phyloP scores from a whole-genome alignment of 2,888 invertebrate genomes.

The Meganola albula region DNA sequence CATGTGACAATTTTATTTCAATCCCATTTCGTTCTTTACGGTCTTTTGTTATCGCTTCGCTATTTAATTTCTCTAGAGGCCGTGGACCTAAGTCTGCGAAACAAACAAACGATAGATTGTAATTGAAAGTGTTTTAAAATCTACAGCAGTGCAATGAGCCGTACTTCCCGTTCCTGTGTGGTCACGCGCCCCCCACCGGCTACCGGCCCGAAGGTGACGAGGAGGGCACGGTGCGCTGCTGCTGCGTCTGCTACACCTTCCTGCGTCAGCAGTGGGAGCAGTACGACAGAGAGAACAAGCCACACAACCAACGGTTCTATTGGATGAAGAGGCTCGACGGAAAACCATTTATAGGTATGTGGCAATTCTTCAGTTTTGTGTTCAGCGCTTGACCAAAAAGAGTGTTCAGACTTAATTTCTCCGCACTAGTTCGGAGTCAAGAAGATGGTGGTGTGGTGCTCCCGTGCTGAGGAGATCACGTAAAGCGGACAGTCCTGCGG shows the following conservation, averaged over 20 bases:
- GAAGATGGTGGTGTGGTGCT: too few species aligned
- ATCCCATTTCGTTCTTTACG: too few species aligned
- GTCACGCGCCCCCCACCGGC: slow-evolving; percentile 91
- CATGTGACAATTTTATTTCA: too few species aligned
- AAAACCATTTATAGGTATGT: slow-evolving; percentile 85
- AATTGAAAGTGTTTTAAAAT: too few species aligned
- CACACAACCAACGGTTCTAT: slow-evolving; percentile 91
- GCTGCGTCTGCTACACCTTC: slow-evolving; percentile 91
- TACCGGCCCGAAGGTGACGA: slow-evolving; percentile 75
- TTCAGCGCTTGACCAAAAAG: neutral
- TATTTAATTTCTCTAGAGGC: too few species aligned
- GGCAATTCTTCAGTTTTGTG: neutral
- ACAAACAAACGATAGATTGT: too few species aligned
- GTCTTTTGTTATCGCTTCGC: too few species aligned
- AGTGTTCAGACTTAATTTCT: slow-evolving; percentile 3
- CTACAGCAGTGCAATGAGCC: slow-evolving; percentile 80
- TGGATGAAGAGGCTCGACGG: slow-evolving; percentile 95
- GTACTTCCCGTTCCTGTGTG: slow-evolving; percentile 94
- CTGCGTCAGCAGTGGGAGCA: slow-evolving; percentile 95
- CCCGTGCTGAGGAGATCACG: too few species aligned
- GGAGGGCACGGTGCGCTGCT: slow-evolving; percentile 82
- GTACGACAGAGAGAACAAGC: slow-evolving; percentile 90
- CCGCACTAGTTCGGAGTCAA: too few species aligned
- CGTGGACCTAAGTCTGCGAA: too few species aligned
- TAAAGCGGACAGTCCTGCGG: too few species aligned